Conservation (phyloP, 2,113 vertebrate genomes). For the Formicarius rufipectus region DNA sequence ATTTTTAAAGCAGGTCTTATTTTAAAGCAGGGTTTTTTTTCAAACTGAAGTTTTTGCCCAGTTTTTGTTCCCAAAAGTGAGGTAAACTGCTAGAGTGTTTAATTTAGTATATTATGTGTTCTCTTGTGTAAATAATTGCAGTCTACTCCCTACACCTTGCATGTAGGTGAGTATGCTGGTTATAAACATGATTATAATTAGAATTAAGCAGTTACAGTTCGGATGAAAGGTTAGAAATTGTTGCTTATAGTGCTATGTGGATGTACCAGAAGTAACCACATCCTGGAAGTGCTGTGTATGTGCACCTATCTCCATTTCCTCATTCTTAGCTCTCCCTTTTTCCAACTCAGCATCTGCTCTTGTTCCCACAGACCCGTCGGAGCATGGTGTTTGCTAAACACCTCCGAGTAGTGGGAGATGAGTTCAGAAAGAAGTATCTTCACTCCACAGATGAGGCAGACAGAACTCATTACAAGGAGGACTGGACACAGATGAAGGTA, state of each 20-base stretch:
- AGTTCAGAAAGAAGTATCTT: constrained; percentile 83
- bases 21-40: not conserved
- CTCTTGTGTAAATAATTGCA: not conserved
- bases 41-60: not conserved
- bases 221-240: not conserved
- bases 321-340: not conserved
- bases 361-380: constrained; percentile 81
- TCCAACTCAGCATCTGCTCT: not conserved
- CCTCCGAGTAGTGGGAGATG: constrained; percentile 85
- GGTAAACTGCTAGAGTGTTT: not conserved
- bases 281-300: not conserved
- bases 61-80: not conserved
- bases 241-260: not conserved
- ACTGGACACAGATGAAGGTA: constrained; percentile 94
- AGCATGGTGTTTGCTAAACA: constrained; percentile 97
- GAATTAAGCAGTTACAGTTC: not conserved
- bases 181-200: not conserved
- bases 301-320: not conserved
- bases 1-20: not conserved
- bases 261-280: not conserved
- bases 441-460: constrained; percentile 86
- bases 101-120: not conserved
- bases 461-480: constrained; percentile 81
- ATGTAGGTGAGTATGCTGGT: not conserved
- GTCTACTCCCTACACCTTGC: not conserved